phyloP scores from a whole-genome alignment of 2,797 vertebrate genomes.

The Clarias laeviceps region DNA sequence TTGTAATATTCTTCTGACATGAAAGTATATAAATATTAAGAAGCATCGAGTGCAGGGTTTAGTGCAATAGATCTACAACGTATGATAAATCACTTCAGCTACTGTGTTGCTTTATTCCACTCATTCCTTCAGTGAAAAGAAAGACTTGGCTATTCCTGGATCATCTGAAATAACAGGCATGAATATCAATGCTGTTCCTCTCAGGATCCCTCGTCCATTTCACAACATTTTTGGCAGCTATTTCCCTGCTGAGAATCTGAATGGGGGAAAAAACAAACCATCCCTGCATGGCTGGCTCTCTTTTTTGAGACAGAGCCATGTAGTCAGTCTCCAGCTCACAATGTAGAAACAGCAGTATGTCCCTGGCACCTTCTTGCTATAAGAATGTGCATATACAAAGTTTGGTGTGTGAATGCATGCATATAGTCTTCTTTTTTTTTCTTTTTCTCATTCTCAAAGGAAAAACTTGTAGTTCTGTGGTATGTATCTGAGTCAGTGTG shows the following conservation, averaged over 20 bases:
- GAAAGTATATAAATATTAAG: conserved; percentile 2
- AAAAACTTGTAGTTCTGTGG: neutral
- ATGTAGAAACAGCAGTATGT: conserved; percentile 37
- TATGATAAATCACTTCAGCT: conserved; percentile 19
- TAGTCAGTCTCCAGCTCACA: conserved; percentile 41
- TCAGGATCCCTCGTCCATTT: conserved; percentile 44
- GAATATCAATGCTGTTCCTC: conserved; percentile 43
- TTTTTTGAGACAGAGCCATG: conserved; percentile 33
- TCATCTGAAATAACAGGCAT: conserved; percentile 41
- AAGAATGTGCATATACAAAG: neutral
- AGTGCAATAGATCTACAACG: neutral
- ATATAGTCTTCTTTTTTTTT: neutral
- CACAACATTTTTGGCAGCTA: conserved; percentile 46
- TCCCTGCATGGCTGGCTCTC: conserved; percentile 37
- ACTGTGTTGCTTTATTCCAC: conserved; percentile 6
- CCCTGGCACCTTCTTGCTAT: conserved; percentile 24
- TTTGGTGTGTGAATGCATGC: neutral
- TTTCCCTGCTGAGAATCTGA: conserved; percentile 49
- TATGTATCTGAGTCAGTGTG: neutral
- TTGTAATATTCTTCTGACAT: conserved; percentile 4
- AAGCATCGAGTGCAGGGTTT: neutral
- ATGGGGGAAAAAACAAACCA: conserved; percentile 42
- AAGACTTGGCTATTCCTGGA: conserved; percentile 31
- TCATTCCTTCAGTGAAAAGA: conserved; percentile 25
- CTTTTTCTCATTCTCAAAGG: neutral